phyloP scores from a whole-genome alignment of 1,140 invertebrate species.

The Trichogramma pretiosum region DNA sequence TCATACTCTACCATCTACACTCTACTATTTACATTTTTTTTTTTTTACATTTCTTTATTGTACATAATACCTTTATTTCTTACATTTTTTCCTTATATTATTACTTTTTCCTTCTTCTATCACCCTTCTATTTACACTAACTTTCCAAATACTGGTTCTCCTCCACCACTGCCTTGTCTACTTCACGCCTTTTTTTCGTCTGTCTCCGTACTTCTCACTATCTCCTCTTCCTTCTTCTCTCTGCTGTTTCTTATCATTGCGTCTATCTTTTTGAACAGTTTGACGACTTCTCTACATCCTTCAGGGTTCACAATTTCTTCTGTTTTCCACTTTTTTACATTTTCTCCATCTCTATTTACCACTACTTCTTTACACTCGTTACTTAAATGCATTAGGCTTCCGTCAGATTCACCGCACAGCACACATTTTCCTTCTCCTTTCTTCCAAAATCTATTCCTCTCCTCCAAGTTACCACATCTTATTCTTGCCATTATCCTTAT shows the following conservation, averaged over 20 bases:
- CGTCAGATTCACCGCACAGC: neutral
- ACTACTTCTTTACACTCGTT: constrained; percentile 1
- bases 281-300: too few relatives aligned
- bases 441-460: too few relatives aligned
- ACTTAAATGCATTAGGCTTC: constrained; percentile 6
- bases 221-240: too few relatives aligned
- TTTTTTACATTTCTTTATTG: neutral
- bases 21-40: neutral
- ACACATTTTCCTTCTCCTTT: constrained; percentile 4
- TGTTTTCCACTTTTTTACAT: neutral
- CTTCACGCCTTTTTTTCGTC: too few relatives aligned
- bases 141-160: too few relatives aligned
- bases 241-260: too few relatives aligned
- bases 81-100: neutral
- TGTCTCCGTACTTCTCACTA: too few relatives aligned
- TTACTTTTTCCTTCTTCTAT: too few relatives aligned
- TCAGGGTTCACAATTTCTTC: neutral
- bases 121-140: too few relatives aligned
- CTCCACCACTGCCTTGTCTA: too few relatives aligned
- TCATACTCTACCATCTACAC: neutral
- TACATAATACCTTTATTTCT: neutral
- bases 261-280: too few relatives aligned
- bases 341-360: neutral
- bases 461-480: constrained; percentile 14
- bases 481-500: constrained; percentile 9